A percentile compares a stretch with the other conserved stretches of the same genome.
These are phyloP conservation scores for Augochlora pura DNA, from an alignment of 1,140 invertebrate genomes.

Conservation along the genomic window DNA sequence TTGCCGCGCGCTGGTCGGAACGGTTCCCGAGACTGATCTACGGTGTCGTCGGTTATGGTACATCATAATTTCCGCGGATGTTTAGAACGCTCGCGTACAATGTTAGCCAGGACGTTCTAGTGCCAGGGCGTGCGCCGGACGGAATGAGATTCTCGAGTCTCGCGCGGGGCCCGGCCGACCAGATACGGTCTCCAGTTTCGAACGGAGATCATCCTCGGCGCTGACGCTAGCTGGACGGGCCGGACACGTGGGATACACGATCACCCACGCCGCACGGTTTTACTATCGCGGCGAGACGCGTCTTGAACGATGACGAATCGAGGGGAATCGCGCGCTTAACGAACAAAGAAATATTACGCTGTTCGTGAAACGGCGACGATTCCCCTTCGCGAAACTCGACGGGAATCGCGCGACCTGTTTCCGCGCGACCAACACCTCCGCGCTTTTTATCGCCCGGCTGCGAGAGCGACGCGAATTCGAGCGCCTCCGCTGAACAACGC, in stretches of 20 bases:
- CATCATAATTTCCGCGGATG: constrained; percentile 62
- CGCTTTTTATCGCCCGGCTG: neutral
- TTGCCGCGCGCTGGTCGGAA: constrained; percentile 33
- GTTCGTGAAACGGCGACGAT: neutral
- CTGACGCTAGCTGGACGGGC: constrained; percentile 18
- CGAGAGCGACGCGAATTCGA: too few relatives aligned
- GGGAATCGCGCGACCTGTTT: neutral
- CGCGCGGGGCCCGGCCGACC: constrained; percentile 29
- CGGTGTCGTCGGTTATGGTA: constrained; percentile 61
- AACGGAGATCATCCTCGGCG: constrained; percentile 48
- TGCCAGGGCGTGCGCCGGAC: too few relatives aligned
- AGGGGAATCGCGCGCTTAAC: neutral
- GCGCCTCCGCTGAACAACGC: neutral
- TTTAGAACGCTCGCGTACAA: constrained; percentile 44
- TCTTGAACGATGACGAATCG: neutral
- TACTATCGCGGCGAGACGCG: neutral
- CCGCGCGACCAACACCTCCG: neutral
- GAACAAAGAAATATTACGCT: neutral
- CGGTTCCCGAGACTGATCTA: constrained; percentile 47
- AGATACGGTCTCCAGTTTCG: constrained; percentile 61
- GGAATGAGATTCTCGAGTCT: constrained; percentile 60
- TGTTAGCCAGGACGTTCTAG: constrained; percentile 54
- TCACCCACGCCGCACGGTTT: constrained; percentile 7
- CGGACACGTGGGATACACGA: neutral
- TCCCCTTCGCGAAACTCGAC: neutral